phyloP scores from a whole-genome alignment of 2,797 vertebrate genomes.

The Leptodactylus fallax region DNA sequence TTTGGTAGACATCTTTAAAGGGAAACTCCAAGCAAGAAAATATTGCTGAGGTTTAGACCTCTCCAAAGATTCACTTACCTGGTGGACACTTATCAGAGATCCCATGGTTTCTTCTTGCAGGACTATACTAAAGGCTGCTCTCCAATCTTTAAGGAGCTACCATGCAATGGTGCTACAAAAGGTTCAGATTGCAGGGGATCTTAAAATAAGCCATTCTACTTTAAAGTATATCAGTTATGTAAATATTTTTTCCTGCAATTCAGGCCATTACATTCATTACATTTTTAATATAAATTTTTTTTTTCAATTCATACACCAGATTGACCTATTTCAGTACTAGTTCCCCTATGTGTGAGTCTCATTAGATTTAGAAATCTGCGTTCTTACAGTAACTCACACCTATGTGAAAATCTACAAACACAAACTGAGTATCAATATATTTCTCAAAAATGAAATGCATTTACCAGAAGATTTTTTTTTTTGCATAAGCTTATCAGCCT shows the following conservation, averaged over 20 bases:
- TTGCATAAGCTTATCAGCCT: constrained; percentile 6
- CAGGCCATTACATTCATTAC: background rate
- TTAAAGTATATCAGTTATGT: background rate
- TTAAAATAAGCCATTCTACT: no score
- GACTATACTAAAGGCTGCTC: background rate
- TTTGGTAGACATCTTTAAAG: no score
- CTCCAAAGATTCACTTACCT: no score
- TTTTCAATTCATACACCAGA: background rate
- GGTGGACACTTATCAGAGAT: no score
- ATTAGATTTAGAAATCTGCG: background rate
- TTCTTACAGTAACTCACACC: background rate
- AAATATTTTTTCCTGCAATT: background rate
- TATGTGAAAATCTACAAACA: background rate
- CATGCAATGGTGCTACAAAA: no score
- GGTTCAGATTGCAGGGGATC: no score
- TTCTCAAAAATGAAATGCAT: background rate
- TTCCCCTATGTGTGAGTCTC: background rate
- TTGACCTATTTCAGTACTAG: background rate
- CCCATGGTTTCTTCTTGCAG: no score
- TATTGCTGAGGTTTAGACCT: no score
- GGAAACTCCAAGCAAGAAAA: no score
- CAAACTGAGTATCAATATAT: background rate
- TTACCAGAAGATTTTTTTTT: background rate
- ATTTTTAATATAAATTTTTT: background rate
- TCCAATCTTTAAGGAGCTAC: no score